phyloP scores from a whole-genome alignment of 2,113 vertebrate species.

The Ptilorrhoa leucosticta region DNA sequence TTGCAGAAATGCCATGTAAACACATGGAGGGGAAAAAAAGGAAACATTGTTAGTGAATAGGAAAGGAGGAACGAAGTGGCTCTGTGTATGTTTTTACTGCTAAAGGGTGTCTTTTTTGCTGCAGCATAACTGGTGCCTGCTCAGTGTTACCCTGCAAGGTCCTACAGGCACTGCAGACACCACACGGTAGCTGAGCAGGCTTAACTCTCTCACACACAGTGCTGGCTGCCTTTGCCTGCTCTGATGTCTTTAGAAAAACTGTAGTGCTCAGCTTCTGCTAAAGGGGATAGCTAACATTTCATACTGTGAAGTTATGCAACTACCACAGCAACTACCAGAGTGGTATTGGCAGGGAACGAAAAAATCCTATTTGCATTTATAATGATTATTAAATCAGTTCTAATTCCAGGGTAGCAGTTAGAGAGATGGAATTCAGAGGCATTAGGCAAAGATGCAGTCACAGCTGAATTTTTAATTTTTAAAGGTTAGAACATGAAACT shows the following conservation, averaged over 20 bases:
- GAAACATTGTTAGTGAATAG: not conserved
- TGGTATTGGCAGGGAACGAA: not conserved
- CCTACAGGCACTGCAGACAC: not conserved
- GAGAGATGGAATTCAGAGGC: not conserved
- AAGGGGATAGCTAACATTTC: not conserved
- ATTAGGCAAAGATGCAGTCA: not conserved
- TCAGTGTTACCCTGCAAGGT: not conserved
- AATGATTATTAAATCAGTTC: not conserved
- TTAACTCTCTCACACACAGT: not conserved
- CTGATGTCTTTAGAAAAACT: not conserved
- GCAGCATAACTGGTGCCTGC: not conserved
- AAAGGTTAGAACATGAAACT: not conserved
- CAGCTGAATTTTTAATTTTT: not conserved
- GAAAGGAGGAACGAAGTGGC: not conserved
- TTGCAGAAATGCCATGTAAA: not conserved
- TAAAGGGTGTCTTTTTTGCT: not conserved
- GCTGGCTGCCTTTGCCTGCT: not conserved
- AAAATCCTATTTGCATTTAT: not conserved
- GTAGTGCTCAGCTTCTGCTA: not conserved
- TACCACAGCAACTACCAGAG: not conserved
- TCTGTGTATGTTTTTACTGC: not conserved
- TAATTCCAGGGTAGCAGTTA: not conserved
- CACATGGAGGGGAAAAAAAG: not conserved
- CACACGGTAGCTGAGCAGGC: not conserved
- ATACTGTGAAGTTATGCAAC: not conserved